Conservation (phyloP, 2,113 vertebrate genomes). For the Nycticorax nycticorax region DNA sequence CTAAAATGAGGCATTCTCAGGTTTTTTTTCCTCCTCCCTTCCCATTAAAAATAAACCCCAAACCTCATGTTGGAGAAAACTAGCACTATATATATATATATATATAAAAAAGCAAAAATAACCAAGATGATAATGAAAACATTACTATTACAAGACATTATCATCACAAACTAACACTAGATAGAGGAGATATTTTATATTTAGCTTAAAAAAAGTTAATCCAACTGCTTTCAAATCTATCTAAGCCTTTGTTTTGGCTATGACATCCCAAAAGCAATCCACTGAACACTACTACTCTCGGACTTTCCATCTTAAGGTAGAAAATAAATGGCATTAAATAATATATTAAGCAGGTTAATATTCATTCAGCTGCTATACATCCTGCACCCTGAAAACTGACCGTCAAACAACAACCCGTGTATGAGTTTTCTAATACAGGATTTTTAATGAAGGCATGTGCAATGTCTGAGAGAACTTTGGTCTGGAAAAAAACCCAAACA, state of each 20-base stretch:
- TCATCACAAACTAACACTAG: not conserved
- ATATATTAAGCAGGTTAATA: not conserved
- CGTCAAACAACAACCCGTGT: not conserved
- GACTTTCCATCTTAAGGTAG: not conserved
- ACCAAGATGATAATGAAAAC: not conserved
- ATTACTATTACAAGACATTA: not conserved
- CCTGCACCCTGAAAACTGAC: not conserved
- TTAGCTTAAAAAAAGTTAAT: not conserved
- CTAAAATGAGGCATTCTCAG: not conserved
- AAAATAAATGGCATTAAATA: not conserved
- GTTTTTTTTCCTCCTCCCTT: not conserved
- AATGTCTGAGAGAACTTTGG: not conserved
- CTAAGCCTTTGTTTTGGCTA: not conserved
- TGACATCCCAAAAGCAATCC: not conserved
- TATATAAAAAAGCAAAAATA: not conserved
- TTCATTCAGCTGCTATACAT: not conserved
- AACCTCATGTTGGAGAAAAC: not conserved
- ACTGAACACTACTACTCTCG: not conserved
- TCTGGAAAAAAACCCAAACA: not conserved
- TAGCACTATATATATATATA: rapidly evolving
- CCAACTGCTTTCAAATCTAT: not conserved
- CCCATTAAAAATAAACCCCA: not conserved
- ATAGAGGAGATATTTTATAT: not conserved
- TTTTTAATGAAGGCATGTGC: not conserved
- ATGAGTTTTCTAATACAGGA: not conserved